These are phyloP conservation scores for Prionace glauca DNA, from an alignment of 2,797 vertebrate species.

Conservation along the genomic window DNA sequence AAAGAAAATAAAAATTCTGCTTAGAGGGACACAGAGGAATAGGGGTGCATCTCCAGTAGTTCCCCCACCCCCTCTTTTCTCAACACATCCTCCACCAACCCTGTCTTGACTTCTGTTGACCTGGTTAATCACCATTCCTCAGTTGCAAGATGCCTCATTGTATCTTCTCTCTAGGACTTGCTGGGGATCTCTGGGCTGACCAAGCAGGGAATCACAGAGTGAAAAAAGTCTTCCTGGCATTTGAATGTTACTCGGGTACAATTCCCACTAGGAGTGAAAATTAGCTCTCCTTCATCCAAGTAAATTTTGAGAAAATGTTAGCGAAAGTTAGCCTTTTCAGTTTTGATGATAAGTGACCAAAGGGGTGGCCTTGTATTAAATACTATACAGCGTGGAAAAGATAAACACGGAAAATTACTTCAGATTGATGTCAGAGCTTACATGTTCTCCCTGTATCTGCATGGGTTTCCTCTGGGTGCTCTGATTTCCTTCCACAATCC, in stretches of 20 bases:
- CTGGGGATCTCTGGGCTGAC: background rate
- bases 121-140: background rate
- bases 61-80: background rate
- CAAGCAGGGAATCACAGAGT: background rate
- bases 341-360: background rate
- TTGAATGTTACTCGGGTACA: background rate
- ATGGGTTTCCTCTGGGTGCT: too few relatives aligned
- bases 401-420: background rate
- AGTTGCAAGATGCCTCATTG: background rate
- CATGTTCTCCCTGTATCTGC: too few relatives aligned
- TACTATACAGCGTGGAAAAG: background rate
- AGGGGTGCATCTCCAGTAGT: too few relatives aligned
- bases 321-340: background rate
- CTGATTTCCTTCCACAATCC: too few relatives aligned
- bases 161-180: background rate
- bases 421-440: background rate
- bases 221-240: background rate
- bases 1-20: background rate
- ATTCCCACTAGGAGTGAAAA: background rate
- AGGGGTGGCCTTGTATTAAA: background rate
- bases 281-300: background rate
- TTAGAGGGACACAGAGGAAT: background rate
- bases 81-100: background rate
- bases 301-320: background rate
- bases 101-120: background rate